phyloP scores from a whole-genome alignment of 2,888 invertebrate species.

The Oxycera nigricornis region DNA sequence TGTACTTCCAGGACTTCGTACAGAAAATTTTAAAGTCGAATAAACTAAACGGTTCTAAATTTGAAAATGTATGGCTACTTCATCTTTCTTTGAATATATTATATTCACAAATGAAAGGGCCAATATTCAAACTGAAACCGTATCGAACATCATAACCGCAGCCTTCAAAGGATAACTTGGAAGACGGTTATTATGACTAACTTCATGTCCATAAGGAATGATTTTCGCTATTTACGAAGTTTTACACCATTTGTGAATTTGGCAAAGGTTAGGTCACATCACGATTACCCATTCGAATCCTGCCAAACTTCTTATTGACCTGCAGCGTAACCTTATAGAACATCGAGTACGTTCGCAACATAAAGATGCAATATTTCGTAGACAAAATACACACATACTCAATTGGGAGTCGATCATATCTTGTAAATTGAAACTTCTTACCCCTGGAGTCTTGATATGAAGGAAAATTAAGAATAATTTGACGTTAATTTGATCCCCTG shows the following conservation, averaged over 20 bases:
- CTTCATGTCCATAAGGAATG: not conserved
- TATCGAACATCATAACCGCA: not conserved
- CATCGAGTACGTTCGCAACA: not conserved
- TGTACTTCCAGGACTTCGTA: too few relatives aligned
- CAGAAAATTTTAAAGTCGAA: too few relatives aligned
- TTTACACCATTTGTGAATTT: constrained; percentile 15
- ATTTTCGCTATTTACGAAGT: not conserved
- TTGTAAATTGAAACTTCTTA: constrained; percentile 29
- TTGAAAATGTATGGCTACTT: too few relatives aligned
- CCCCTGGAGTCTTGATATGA: constrained; percentile 30
- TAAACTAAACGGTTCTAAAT: too few relatives aligned
- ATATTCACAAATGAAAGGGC: not conserved
- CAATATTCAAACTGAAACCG: constrained; percentile 6
- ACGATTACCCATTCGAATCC: too few relatives aligned
- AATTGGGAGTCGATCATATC: constrained; percentile 15
- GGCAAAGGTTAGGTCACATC: constrained; percentile 15
- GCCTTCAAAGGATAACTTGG: not conserved
- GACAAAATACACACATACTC: not conserved
- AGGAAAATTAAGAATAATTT: constrained; percentile 47
- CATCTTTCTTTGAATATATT: too few relatives aligned
- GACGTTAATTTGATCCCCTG: constrained; percentile 47
- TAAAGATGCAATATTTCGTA: not conserved
- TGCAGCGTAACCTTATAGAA: not conserved
- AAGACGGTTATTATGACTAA: not conserved
- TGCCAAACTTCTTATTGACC: not conserved